A percentile compares a stretch with the other conserved stretches of the same genome.
Evolutionary conservation across 2,113 vertebrate species (phyloP).

Genomic region (Crotalus helleri): DNA sequence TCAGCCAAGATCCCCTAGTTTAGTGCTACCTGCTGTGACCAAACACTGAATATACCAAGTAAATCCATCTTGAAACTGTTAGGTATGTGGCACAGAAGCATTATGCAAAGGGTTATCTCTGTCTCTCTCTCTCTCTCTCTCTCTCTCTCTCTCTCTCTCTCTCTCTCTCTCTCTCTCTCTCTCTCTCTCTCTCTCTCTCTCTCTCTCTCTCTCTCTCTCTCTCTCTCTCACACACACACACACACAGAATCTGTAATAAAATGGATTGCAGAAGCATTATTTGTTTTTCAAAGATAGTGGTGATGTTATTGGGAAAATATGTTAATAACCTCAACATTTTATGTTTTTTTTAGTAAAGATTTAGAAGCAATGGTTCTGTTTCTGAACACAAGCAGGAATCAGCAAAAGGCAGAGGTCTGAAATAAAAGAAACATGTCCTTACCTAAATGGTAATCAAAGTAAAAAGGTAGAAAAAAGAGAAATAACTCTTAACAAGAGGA

Average conservation of each 20-base stretch:
- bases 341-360: constrained; percentile 26
- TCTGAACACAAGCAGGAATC: constrained; percentile 54
- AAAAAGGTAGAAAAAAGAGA: neutral
- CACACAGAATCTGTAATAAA: neutral
- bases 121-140: no score
- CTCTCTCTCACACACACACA: neutral
- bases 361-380: constrained; percentile 33
- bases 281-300: neutral
- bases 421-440: constrained; percentile 38
- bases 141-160: no score
- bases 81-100: neutral
- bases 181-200: no score
- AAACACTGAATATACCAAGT: neutral
- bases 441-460: neutral
- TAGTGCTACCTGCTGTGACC: neutral
- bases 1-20: neutral
- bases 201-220: no score
- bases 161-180: neutral
- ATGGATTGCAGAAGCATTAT: neutral
- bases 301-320: constrained; percentile 23
- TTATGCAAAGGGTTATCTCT: neutral
- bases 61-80: constrained; percentile 27
- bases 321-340: constrained; percentile 24
- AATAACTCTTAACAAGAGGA: neutral
- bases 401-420: constrained; percentile 14